phyloP scores from a whole-genome alignment of 2,113 vertebrate genomes.

The Callipepla californica region DNA sequence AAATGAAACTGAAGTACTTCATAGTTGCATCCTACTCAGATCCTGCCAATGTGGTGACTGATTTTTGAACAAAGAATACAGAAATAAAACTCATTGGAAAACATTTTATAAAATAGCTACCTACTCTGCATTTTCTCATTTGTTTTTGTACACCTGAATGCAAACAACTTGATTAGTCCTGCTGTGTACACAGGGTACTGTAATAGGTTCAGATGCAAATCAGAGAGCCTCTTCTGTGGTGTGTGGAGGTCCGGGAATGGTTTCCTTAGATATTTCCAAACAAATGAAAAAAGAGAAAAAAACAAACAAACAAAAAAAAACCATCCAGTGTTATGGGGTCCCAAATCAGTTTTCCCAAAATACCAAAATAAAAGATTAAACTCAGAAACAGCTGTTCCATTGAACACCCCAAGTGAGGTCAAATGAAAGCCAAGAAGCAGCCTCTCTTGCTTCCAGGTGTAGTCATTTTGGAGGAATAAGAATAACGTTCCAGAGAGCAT shows the following conservation, averaged over 20 bases:
- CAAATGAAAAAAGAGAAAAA: too few relatives aligned
- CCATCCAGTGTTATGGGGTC: not conserved
- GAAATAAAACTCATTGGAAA: not conserved
- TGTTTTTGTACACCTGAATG: not conserved
- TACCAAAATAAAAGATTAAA: not conserved
- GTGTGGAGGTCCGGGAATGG: not conserved
- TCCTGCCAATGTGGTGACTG: not conserved
- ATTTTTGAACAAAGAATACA: not conserved
- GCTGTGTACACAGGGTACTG: not conserved
- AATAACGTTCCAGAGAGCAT: not conserved
- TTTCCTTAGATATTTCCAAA: not conserved
- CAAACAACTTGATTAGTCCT: not conserved
- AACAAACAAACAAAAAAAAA: not conserved
- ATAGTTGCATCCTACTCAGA: not conserved
- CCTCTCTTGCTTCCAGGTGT: not conserved
- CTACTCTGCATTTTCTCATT: conserved; percentile 12
- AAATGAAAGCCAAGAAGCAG: not conserved
- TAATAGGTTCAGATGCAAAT: not conserved
- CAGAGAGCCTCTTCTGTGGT: not conserved
- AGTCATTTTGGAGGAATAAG: not conserved
- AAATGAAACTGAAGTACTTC: not conserved
- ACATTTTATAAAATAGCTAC: not conserved
- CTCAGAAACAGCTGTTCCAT: not conserved
- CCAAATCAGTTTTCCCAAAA: not conserved
- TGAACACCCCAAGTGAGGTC: not conserved